Evolutionary conservation across 2,113 vertebrate species (phyloP).

Genomic region (Sinosuthora webbiana): DNA sequence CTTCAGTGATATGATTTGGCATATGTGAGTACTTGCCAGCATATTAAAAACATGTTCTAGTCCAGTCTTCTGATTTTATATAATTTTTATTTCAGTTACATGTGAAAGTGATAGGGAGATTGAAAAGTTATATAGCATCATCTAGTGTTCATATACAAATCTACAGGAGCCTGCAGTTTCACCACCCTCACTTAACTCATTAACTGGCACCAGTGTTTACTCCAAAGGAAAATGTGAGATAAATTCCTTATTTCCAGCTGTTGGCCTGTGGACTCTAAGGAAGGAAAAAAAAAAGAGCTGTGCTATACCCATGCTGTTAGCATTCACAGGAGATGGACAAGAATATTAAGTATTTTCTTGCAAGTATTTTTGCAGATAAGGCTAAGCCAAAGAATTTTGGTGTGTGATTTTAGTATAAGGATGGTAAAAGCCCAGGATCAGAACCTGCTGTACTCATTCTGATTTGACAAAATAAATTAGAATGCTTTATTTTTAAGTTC

Average conservation of each 20-base stretch:
- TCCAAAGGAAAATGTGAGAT: background rate
- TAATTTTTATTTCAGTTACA: background rate
- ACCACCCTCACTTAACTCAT: background rate
- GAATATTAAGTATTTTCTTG: background rate
- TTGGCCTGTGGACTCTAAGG: background rate
- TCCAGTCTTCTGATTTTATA: background rate
- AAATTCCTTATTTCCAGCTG: background rate
- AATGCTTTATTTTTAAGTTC: background rate
- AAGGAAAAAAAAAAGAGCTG: background rate
- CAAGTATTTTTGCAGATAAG: background rate
- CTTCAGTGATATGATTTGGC: background rate
- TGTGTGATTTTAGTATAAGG: background rate
- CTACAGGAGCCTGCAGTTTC: background rate
- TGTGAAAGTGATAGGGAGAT: background rate
- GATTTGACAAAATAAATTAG: background rate
- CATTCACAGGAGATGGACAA: background rate
- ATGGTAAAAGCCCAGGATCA: background rate
- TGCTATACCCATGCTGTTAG: background rate
- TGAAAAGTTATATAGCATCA: conserved; percentile 8
- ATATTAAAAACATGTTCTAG: background rate
- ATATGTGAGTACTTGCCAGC: background rate
- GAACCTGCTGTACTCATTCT: background rate
- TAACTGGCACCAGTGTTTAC: background rate
- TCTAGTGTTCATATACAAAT: conserved; percentile 24
- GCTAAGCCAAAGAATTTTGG: background rate